A percentile compares a stretch with the other conserved stretches of the same genome.
Conservation (phyloP, 2,113 vertebrate genomes). For the Pluvianellus socialis region DNA sequence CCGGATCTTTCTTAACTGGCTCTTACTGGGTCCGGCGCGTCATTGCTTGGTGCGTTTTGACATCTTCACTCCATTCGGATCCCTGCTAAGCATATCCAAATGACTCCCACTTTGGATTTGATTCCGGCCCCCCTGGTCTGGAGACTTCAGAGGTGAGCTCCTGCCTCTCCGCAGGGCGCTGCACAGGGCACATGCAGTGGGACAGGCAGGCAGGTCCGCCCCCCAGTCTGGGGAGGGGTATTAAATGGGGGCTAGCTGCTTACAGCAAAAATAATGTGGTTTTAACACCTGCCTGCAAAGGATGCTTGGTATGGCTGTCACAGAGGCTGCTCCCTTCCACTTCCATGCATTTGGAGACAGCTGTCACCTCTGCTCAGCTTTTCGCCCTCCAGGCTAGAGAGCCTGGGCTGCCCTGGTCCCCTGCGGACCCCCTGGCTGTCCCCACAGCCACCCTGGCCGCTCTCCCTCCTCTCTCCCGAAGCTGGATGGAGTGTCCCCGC, state of each 20-base stretch:
- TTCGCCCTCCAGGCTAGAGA: not conserved
- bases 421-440: not conserved
- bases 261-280: not conserved
- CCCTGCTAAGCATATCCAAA: not conserved
- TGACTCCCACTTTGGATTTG: not conserved
- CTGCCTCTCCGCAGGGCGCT: not conserved
- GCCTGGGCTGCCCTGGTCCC: not conserved
- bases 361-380: not conserved
- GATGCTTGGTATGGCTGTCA: rapidly evolving
- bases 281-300: not conserved
- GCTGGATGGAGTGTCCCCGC: not conserved
- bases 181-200: not conserved
- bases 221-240: rapidly evolving
- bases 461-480: not conserved
- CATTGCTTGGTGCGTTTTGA: rapidly evolving
- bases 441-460: not conserved
- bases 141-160: rapidly evolving
- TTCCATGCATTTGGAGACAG: rapidly evolving
- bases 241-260: not conserved
- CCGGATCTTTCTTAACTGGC: rapidly evolving
- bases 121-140: not conserved
- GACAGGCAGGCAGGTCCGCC: not conserved
- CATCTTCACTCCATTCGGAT: not conserved
- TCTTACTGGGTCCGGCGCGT: not conserved
- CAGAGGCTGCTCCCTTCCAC: not conserved